A percentile compares a stretch with the other conserved stretches of the same genome.
These are phyloP conservation scores for Lepidurus packardi DNA, from an alignment of 1,140 invertebrate genomes.

Conservation along the genomic window DNA sequence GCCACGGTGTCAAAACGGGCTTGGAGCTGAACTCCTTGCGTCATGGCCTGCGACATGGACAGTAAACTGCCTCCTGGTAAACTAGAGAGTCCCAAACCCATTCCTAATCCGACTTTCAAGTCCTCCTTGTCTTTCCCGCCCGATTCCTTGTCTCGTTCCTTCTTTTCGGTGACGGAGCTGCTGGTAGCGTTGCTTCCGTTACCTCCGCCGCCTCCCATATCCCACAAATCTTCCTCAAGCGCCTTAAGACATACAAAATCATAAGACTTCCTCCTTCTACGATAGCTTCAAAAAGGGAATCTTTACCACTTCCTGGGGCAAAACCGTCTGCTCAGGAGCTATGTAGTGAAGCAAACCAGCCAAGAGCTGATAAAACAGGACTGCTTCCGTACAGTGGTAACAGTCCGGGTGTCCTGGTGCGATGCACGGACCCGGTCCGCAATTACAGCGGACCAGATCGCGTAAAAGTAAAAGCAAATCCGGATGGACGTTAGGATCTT, in stretches of 20 bases:
- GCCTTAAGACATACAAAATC: background rate
- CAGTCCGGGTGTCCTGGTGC: conserved; percentile 59
- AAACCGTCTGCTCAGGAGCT: conserved; percentile 63
- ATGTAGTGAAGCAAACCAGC: conserved; percentile 72
- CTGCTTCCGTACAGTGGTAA: conserved; percentile 81
- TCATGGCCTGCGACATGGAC: conserved; percentile 7
- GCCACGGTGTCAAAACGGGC: conserved; percentile 87
- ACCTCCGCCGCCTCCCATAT: background rate
- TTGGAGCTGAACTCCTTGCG: conserved; percentile 9
- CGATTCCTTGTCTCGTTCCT: background rate
- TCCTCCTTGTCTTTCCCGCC: background rate
- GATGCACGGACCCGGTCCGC: conserved; percentile 45
- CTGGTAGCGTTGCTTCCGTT: background rate
- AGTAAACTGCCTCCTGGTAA: background rate
- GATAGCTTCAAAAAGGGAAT: background rate
- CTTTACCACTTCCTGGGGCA: background rate
- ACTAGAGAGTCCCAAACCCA: background rate
- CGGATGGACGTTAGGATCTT: conserved; percentile 62
- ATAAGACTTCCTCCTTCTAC: background rate
- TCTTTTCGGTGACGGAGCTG: background rate
- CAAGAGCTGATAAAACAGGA: conserved; percentile 88
- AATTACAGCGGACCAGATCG: conserved; percentile 63
- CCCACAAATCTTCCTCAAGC: background rate
- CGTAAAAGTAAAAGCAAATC: conserved; percentile 72
- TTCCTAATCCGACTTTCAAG: background rate